phyloP scores from a whole-genome alignment of 1,140 invertebrate species.

The Mercenaria mercenaria region DNA sequence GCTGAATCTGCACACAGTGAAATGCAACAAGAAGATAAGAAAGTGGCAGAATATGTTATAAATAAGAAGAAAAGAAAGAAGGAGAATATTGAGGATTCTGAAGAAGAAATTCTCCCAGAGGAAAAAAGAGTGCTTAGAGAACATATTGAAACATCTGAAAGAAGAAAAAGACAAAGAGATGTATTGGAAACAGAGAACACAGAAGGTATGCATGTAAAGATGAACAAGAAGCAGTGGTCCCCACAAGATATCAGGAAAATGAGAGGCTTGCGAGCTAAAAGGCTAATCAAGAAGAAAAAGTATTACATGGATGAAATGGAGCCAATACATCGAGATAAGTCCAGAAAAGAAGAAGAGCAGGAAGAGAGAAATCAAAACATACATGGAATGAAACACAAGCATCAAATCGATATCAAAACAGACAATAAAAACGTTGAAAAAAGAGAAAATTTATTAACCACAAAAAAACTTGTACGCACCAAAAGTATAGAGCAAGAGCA shows the following conservation, averaged over 20 bases:
- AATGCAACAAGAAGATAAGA: not conserved
- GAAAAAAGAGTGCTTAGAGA: not conserved
- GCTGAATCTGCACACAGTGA: not conserved
- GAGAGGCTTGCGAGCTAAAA: constrained; percentile 30
- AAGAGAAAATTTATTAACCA: not conserved
- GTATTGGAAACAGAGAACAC: not conserved
- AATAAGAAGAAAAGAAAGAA: constrained; percentile 40
- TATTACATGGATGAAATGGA: constrained; percentile 51
- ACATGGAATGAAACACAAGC: not conserved
- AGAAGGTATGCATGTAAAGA: not conserved
- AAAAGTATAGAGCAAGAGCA: no score
- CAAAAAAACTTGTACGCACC: no score
- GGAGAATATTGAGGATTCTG: not conserved
- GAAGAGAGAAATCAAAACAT: not conserved
- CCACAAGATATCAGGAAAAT: constrained; percentile 33
- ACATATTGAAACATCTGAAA: not conserved
- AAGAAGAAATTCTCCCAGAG: not conserved
- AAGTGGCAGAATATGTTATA: not conserved
- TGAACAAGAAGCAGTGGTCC: not conserved
- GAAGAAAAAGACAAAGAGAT: not conserved
- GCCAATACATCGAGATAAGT: not conserved
- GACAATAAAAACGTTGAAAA: not conserved
- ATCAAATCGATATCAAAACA: not conserved
- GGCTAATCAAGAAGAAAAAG: constrained; percentile 46
- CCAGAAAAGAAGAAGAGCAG: not conserved